These are phyloP conservation scores for Molothrus ater DNA, from an alignment of 2,797 vertebrate genomes.

Conservation along the genomic window DNA sequence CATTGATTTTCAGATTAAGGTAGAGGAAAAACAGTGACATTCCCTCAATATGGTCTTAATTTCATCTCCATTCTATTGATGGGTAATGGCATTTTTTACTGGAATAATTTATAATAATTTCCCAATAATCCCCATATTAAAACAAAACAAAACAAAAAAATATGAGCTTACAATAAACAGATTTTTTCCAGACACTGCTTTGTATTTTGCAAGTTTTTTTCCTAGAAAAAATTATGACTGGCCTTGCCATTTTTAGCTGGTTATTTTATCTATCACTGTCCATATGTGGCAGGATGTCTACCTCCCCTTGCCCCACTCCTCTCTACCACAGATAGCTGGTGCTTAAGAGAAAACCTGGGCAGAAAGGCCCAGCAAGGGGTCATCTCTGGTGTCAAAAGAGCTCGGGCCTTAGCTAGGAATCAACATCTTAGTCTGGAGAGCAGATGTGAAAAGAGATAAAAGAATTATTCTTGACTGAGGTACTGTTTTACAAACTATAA, in stretches of 20 bases:
- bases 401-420: background rate
- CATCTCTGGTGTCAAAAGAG: background rate
- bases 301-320: fast-evolving
- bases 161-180: background rate
- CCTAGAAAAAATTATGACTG: background rate
- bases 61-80: background rate
- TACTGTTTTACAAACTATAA: background rate
- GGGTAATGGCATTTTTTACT: background rate
- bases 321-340: no score
- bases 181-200: background rate
- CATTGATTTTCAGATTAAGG: background rate
- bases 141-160: background rate
- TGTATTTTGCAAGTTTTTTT: background rate
- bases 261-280: background rate
- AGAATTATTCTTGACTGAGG: background rate
- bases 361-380: no score
- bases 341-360: fast-evolving
- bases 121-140: background rate
- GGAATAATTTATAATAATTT: background rate
- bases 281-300: background rate
- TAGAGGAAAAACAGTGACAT: background rate
- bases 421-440: background rate
- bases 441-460: background rate
- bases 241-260: background rate
- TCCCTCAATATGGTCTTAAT: background rate